Evolutionary conservation across 2,888 invertebrate genomes (phyloP).

Genomic region (Ophioninae sp.): DNA sequence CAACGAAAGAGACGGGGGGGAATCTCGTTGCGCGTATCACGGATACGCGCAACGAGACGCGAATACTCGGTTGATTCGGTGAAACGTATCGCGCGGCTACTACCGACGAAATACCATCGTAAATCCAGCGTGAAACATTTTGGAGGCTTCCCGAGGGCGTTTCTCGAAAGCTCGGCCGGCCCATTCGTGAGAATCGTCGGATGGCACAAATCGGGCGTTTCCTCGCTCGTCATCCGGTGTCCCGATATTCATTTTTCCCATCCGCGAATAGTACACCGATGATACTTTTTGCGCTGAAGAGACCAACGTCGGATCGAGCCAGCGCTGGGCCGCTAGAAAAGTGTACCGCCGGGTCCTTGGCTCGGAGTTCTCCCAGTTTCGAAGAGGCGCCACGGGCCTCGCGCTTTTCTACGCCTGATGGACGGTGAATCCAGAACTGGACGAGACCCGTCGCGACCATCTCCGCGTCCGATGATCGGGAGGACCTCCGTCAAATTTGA

Average conservation of each 20-base stretch:
- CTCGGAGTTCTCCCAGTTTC: too few species aligned
- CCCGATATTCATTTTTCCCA: background rate
- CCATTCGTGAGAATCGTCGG: slow-evolving; percentile 20
- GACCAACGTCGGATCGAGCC: too few species aligned
- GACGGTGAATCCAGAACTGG: too few species aligned
- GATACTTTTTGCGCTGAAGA: background rate
- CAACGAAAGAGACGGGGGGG: slow-evolving; percentile 7
- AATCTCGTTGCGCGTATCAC: background rate
- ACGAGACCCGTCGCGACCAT: background rate
- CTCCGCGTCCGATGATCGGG: background rate
- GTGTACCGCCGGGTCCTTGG: too few species aligned
- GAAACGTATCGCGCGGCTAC: background rate
- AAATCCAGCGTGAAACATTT: slow-evolving; percentile 66
- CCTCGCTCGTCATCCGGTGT: background rate
- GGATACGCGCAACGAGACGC: slow-evolving; percentile 5
- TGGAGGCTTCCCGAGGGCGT: slow-evolving; percentile 56
- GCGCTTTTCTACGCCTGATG: too few species aligned
- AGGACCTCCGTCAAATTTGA: background rate
- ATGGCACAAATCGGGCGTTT: slow-evolving; percentile 16
- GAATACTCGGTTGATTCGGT: slow-evolving; percentile 20
- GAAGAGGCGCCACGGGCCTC: too few species aligned
- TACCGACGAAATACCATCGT: slow-evolving; percentile 35
- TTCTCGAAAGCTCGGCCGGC: slow-evolving; percentile 2
- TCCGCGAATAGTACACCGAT: background rate
- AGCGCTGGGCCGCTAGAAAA: too few species aligned